Evolutionary conservation across 2,888 invertebrate genomes (phyloP).

Genomic region (Strigamia maritima): DNA sequence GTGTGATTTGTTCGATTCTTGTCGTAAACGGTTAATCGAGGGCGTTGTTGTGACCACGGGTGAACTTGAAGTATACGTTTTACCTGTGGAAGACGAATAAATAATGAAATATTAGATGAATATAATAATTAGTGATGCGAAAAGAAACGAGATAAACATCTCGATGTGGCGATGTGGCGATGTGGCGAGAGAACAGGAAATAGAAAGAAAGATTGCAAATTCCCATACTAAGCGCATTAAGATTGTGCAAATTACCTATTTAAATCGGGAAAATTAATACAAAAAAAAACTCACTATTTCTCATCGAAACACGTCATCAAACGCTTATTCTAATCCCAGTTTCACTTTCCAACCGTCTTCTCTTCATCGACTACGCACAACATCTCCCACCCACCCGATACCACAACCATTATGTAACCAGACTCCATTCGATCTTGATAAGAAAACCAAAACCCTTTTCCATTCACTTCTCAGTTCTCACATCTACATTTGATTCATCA

Average conservation of each 20-base stretch:
- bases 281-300: no score
- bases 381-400: not conserved
- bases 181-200: not conserved
- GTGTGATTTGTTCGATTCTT: conserved; percentile 14
- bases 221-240: no score
- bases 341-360: no score
- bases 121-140: not conserved
- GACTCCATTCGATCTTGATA: not conserved
- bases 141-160: not conserved
- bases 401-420: not conserved
- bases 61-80: not conserved
- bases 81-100: not conserved
- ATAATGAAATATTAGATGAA: not conserved
- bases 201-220: not conserved
- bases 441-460: not conserved
- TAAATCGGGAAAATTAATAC: no score
- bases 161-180: not conserved
- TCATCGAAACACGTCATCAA: no score
- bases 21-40: not conserved
- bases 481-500: no score
- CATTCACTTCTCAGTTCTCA: not conserved
- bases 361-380: not conserved
- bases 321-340: no score
- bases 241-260: no score
- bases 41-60: not conserved